phyloP scores from a whole-genome alignment of 2,113 vertebrate genomes.

The Eulemur rufifrons region DNA sequence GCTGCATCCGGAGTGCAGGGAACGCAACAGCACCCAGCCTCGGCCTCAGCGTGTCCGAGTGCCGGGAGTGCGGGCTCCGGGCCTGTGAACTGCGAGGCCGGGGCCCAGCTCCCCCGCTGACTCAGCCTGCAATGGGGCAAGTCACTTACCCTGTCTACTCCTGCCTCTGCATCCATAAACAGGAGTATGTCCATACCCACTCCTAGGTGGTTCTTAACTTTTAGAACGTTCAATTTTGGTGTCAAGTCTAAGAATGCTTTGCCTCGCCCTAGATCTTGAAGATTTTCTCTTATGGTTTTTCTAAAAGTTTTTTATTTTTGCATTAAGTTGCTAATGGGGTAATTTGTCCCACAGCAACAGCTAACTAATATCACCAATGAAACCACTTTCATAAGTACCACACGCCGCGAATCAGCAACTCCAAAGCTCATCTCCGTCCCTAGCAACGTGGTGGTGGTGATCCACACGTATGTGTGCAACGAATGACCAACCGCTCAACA shows the following conservation, averaged over 20 bases:
- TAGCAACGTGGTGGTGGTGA: fast-evolving
- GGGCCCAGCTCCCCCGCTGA: fast-evolving
- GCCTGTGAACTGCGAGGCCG: fast-evolving
- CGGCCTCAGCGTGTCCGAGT: fast-evolving
- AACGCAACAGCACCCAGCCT: fast-evolving
- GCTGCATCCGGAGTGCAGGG: background rate
- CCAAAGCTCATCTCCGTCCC: background rate
- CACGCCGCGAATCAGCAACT: background rate
- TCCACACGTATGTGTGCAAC: fast-evolving
- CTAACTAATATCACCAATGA: background rate
- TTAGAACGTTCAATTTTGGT: background rate
- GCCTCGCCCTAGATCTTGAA: background rate
- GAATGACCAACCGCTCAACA: background rate
- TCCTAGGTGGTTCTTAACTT: background rate
- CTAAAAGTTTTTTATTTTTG: background rate
- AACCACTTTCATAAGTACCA: background rate
- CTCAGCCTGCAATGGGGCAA: fast-evolving
- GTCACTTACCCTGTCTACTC: background rate
- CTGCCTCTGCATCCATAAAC: background rate
- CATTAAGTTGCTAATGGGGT: background rate
- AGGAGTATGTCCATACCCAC: too few species aligned
- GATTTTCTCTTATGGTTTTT: background rate
- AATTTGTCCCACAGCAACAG: background rate
- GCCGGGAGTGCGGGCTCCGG: background rate
- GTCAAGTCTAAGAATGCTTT: background rate